Conservation (phyloP, 2,113 vertebrate species). For the Lynx canadensis region DNA sequence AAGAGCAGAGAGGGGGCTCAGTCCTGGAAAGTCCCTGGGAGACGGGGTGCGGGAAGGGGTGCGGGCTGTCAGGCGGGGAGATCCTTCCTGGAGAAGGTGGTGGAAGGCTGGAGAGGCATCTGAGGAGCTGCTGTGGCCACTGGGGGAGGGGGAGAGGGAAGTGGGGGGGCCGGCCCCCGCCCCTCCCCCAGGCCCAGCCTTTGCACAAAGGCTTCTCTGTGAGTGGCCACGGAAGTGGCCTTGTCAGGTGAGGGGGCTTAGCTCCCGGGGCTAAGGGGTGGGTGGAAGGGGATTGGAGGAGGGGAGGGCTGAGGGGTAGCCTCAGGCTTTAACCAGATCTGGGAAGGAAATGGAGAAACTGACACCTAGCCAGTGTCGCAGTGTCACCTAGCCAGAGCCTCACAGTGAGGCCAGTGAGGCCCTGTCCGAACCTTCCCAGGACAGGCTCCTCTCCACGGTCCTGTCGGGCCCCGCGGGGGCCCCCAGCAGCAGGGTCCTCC, state of each 20-base stretch:
- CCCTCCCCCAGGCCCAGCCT: not conserved
- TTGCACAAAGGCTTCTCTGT: conserved; percentile 70
- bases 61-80: too few species aligned
- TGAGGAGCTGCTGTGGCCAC: not conserved
- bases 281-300: not conserved
- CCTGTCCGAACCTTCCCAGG: too few species aligned
- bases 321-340: not conserved
- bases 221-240: not conserved
- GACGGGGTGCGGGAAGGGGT: not conserved
- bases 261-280: not conserved
- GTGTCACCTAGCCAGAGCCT: not conserved
- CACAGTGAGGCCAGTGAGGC: not conserved
- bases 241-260: conserved; percentile 75
- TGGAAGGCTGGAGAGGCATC: not conserved
- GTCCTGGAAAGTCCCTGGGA: not conserved
- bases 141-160: not conserved
- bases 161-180: rapidly evolving
- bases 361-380: not conserved
- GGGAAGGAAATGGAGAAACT: not conserved
- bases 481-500: not conserved
- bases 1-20: not conserved
- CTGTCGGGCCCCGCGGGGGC: not conserved
- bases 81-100: not conserved
- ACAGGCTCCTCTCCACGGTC: not conserved
- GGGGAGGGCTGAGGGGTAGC: not conserved